Base-by-base conservation (phyloP, 2,113 vertebrate genomes). In the Leiothrix lutea region DNA sequence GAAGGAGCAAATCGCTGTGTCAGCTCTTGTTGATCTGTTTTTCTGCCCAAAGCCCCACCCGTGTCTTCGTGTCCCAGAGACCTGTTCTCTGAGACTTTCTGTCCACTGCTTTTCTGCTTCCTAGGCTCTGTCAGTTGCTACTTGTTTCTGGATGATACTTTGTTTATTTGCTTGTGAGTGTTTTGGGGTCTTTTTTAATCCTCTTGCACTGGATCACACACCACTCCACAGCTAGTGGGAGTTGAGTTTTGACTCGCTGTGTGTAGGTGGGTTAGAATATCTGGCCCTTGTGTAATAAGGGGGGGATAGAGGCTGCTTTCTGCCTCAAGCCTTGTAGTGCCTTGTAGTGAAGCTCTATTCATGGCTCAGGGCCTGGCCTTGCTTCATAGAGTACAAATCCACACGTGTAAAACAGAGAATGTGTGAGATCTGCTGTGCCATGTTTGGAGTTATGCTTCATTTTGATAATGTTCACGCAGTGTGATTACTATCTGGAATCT, bases 251-350 rank as follows among this genome's bases (percentile, higher is more conserved):
- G 70, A 28, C 71, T 80, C 0, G 2, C 35, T 66, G 29, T 35
- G 62, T 90, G 91, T 94, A n/a, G 79, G 84, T 87, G 78, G 81
- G 36, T 72, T 87, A 87, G 90, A 82, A 87, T 90, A 87, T 90
- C 45, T 87, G 78, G 42, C 74, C 80, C 78, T 92, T 65, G 74
- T 71, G 73, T 88, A 74, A 64, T 65, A 35, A 33, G 22, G 18
- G 26, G 50, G 29, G 8, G 25, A 33, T 47, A 69, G 67, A 80
- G 45, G 65, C 78, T 87, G 69, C 25, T 73, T 87, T 88, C 58
- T 84, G 35, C 70, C 57, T 80, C 83, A 67, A 62, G 45, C 56
- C 51, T 86, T 69, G n/a, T 80, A 69, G 85, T 72, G 44, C 51
- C 80, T 80, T 69, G 35, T 82, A 83, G 47, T 61, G 75, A 66